Evolutionary conservation across 2,797 vertebrate species (phyloP), one percentile per base, ranked within the genome.

Genomic region (Scolopax rusticola): DNA sequence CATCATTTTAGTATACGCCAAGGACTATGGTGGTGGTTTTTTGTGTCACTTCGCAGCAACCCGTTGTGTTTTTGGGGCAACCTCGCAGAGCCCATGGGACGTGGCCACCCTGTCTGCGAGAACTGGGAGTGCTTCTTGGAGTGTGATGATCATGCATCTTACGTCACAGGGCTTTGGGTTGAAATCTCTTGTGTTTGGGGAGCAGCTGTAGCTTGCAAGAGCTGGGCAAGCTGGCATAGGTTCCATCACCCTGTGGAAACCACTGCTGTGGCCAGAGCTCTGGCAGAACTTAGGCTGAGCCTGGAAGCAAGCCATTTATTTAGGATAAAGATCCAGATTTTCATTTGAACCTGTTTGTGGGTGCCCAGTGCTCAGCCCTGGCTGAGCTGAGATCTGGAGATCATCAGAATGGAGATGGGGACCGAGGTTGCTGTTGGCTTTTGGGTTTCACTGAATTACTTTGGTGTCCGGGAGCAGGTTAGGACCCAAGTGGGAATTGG

Each of bases 81-180:
- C 51, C 38, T 56, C 3, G 1, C 1, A 3, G 21, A 53, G 15
- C 21, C 60, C 8, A 0, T 16, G 23, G 0, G 1, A 33, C 3
- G 2, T 1, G 4, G 16, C 45, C 8, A n/a, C 14, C 36, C 63
- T n/a, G 60, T 83, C 45, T 76, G n/a, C 0, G 13, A 76, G 80
- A 77, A 7, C 74, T 80, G 65, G 38, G 61, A 77, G 41, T 9
- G 76, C 38, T 38, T 18, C 45, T 20, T 33, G 33, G 19, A 57
- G 32, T 3, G 43, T 2, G 41, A 11, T 41, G 60, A 41, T 79
- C 67, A 8, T 2, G 2, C 19, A 0, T 57, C 69, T 84, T 48
- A 30, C 12, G 54, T 16, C 45, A 25, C 24, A 82, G 53, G 38
- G 41, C 32, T 65, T 53, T 1, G 23, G 30, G 56, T 15, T 40